Evolutionary conservation across 1,140 invertebrate genomes (phyloP).

Genomic region (Diachasma alloeum): DNA sequence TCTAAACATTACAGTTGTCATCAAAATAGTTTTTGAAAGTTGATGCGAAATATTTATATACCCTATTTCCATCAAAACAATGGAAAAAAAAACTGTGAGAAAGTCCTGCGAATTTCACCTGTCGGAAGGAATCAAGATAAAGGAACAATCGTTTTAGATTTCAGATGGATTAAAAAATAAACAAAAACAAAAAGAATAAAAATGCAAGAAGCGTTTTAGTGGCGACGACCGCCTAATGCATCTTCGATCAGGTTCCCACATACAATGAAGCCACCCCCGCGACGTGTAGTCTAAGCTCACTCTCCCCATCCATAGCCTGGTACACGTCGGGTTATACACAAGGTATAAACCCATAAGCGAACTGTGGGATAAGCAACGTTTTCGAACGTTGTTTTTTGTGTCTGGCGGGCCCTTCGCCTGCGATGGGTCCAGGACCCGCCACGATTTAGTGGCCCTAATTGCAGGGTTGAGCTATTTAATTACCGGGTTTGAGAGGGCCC

Average conservation of each 20-base stretch:
- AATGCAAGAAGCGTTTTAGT: slow-evolving; percentile 19
- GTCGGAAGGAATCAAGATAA: slow-evolving; percentile 18
- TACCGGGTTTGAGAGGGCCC: slow-evolving; percentile 61
- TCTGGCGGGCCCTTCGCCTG: slow-evolving; percentile 61
- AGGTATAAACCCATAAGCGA: neutral
- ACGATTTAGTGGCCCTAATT: slow-evolving; percentile 68
- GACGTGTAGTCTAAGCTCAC: slow-evolving; percentile 12
- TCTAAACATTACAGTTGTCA: no score
- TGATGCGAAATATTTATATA: neutral
- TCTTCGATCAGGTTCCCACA: slow-evolving; percentile 58
- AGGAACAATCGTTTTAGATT: slow-evolving; percentile 29
- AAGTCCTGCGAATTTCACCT: slow-evolving; percentile 2
- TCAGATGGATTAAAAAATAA: slow-evolving; percentile 23
- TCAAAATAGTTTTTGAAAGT: no score
- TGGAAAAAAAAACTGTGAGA: slow-evolving; percentile 6
- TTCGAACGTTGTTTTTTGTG: slow-evolving; percentile 65
- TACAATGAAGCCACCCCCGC: slow-evolving; percentile 63
- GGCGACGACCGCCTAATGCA: slow-evolving; percentile 24
- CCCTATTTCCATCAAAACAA: neutral
- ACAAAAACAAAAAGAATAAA: slow-evolving; percentile 10
- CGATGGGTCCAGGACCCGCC: slow-evolving; percentile 60
- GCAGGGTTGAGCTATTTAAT: slow-evolving; percentile 67
- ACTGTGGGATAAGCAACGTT: slow-evolving; percentile 49
- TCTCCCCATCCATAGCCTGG: neutral
- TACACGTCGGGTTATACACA: neutral